Conservation (phyloP, 2,888 invertebrate genomes). For the Chouioia cunea region DNA sequence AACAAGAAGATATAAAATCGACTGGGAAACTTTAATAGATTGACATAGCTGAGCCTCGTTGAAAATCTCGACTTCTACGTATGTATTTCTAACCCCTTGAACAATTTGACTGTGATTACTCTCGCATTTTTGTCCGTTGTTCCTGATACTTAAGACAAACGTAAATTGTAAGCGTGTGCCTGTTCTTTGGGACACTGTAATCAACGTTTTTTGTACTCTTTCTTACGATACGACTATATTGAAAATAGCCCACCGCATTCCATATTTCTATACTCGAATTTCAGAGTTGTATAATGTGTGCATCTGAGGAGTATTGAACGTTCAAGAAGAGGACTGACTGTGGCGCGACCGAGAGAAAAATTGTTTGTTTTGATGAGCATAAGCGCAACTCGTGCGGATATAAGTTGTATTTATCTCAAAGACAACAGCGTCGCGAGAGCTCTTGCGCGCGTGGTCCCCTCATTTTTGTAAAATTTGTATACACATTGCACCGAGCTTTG, state of each 20-base stretch:
- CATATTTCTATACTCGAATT: too few relatives aligned
- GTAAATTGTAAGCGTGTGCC: too few relatives aligned
- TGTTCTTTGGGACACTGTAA: too few relatives aligned
- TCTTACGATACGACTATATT: too few relatives aligned
- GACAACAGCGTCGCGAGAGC: conserved; percentile 1
- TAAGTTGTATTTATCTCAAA: conserved; percentile 5
- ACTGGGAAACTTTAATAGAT: conserved; percentile 37
- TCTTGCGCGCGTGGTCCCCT: not conserved
- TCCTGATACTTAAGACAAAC: too few relatives aligned
- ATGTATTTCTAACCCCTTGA: conserved; percentile 20
- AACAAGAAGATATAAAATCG: conserved; percentile 24
- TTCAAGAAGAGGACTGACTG: conserved; percentile 13
- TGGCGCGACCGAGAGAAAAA: conserved; percentile 45
- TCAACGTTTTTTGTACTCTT: too few relatives aligned
- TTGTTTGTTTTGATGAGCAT: conserved; percentile 53
- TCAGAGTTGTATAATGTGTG: too few relatives aligned
- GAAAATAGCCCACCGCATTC: too few relatives aligned
- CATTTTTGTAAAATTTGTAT: not conserved
- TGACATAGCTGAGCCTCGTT: conserved; percentile 37
- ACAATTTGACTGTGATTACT: conserved; percentile 4
- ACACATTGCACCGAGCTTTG: conserved; percentile 6
- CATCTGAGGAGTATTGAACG: too few relatives aligned
- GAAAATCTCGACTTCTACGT: conserved; percentile 41
- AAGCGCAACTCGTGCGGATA: conserved; percentile 25
- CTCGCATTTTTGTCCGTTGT: not conserved